A percentile compares a stretch with the other conserved stretches of the same genome.
Conservation (phyloP, 2,888 invertebrate species). For the Nephrotoma flavescens region DNA sequence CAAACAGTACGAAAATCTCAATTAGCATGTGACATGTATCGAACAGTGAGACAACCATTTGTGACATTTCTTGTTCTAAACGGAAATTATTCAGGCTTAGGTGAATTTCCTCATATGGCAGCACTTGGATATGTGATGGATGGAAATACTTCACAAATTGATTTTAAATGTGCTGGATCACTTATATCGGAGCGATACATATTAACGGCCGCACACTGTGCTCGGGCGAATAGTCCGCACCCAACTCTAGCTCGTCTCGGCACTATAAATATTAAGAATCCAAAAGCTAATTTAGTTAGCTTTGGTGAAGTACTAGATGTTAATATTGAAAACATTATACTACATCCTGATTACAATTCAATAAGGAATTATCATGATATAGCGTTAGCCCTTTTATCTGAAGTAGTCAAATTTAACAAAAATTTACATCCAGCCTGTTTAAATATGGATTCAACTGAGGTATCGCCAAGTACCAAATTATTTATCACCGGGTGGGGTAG, state of each 20-base stretch:
- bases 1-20: neutral
- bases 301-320: constrained; percentile 3
- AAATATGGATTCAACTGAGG: constrained; percentile 11
- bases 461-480: constrained; percentile 5
- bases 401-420: constrained; percentile 7
- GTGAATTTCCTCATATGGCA: constrained; percentile 27
- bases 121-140: neutral
- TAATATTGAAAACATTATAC: constrained; percentile 10
- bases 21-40: neutral
- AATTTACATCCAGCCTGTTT: constrained; percentile 17
- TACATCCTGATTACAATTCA: constrained; percentile 11
- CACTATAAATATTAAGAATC: constrained; percentile 1
- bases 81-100: constrained; percentile 14
- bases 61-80: neutral
- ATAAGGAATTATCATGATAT: constrained; percentile 15
- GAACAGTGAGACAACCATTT: neutral
- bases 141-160: neutral
- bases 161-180: constrained; percentile 10
- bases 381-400: constrained; percentile 14
- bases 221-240: neutral
- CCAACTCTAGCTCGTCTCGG: constrained; percentile 12
- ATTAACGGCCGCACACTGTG: constrained; percentile 14
- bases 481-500: constrained; percentile 18
- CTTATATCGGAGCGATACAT: constrained; percentile 12
- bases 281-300: neutral